Evolutionary conservation across 2,888 invertebrate species (phyloP), one percentile per base, ranked within the genome.

Genomic region (Spilarctia lutea): DNA sequence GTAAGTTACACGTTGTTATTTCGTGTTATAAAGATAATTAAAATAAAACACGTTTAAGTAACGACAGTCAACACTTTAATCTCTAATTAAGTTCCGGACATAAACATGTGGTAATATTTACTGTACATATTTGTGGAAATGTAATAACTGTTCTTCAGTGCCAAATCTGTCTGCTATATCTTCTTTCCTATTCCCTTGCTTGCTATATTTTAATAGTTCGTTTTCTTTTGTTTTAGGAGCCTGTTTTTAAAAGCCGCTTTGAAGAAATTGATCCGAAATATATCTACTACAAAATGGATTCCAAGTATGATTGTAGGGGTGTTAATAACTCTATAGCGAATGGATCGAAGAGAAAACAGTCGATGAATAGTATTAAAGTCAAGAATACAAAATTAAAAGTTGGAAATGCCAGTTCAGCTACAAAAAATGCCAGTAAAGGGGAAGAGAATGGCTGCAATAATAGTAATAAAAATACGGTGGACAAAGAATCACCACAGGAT

Each of bases 221-320:
- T 42, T 42, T 11, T 42, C 42, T 6, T 48, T 45, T 48, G 48
- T 18, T 68, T 30, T 30, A 48, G 68, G 45, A 30, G 30, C 24
- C 68, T 30, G 20, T 42, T 27, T 4, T 6, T 1, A 27, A 67
- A 67, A n/a, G 4, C 10, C 11, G 11, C 8, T 24, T 56, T 24
- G 8, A n/a, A n/a, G 0, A 30, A 18, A 30, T 63, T 63, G 18
- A 30, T 6, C n/a, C n/a, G n/a, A n/a, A n/a, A n/a, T n/a, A 18
- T 4, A 48, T 18, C 20, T 48, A 24, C 30, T 20, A 56, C 56
- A 18, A 63, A 71, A 95, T 96, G 95, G 95, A 96, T 91, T 96
- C 95, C 8, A 96, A 95, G 88, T 96, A 96, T 86, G 79, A 90
- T 52, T 88, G 91, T 27, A 76, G 94, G 74, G 92, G 91, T 52